Conservation (phyloP, 2,888 invertebrate genomes). For the Brenthis daphne region DNA sequence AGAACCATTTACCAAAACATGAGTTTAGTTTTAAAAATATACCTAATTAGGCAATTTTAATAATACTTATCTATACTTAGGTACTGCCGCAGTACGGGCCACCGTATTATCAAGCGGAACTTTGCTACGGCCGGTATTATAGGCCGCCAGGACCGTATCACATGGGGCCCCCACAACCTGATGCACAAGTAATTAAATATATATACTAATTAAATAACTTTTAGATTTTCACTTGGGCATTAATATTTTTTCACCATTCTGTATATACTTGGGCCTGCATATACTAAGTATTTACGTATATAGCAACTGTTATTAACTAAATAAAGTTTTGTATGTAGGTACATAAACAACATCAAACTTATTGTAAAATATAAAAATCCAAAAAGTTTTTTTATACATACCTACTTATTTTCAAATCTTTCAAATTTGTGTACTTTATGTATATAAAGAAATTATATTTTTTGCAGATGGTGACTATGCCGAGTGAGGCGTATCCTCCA, state of each 20-base stretch:
- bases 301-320: too few species aligned
- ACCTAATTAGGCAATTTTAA: not conserved
- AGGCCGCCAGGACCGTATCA: slow-evolving; percentile 78
- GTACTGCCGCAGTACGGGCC: slow-evolving; percentile 75
- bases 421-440: not conserved
- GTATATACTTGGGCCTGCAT: too few species aligned
- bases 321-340: too few species aligned
- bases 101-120: slow-evolving; percentile 70
- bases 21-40: slow-evolving; percentile 1
- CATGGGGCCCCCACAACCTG: slow-evolving; percentile 76
- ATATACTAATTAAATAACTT: too few species aligned
- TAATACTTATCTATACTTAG: slow-evolving; percentile 44
- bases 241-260: too few species aligned
- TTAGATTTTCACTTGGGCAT: too few species aligned
- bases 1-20: not conserved
- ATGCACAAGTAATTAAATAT: slow-evolving; percentile 58
- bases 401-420: too few species aligned
- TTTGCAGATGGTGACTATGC: slow-evolving; percentile 74
- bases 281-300: too few species aligned
- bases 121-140: slow-evolving; percentile 75
- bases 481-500: slow-evolving; percentile 71
- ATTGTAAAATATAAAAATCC: too few species aligned
- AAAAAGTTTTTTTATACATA: too few species aligned
- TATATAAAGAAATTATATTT: not conserved
- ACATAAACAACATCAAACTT: too few species aligned